Evolutionary conservation across 2,888 invertebrate species (phyloP).

Genomic region (Mycalesis mineus): DNA sequence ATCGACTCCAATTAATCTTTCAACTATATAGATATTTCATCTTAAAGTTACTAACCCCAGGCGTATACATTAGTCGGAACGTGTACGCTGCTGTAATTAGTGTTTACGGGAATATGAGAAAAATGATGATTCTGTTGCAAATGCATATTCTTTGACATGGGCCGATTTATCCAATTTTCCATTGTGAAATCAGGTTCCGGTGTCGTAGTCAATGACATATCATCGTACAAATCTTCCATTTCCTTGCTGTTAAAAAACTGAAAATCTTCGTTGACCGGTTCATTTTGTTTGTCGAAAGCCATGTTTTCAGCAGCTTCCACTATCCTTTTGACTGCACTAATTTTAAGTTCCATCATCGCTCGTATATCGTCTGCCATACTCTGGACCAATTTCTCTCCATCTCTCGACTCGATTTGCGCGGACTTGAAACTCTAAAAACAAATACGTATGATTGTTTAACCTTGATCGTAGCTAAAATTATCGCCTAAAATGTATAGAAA

Average conservation of each 20-base stretch:
- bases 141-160: slow-evolving; percentile 80
- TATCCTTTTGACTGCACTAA: slow-evolving; percentile 91
- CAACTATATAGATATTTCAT: too few species aligned
- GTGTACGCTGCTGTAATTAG: slow-evolving; percentile 91
- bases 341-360: slow-evolving; percentile 92
- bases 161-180: slow-evolving; percentile 74
- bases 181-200: slow-evolving; percentile 75
- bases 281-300: slow-evolving; percentile 79
- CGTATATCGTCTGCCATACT: slow-evolving; percentile 91
- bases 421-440: slow-evolving; percentile 85
- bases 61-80: slow-evolving; percentile 98
- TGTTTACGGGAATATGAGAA: slow-evolving; percentile 86
- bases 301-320: slow-evolving; percentile 93
- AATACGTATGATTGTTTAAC: slow-evolving; percentile 11
- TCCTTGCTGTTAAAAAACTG: slow-evolving; percentile 85
- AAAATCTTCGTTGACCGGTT: slow-evolving; percentile 79
- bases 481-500: slow-evolving; percentile 1
- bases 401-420: slow-evolving; percentile 84
- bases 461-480: slow-evolving; percentile 2
- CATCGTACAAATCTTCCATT: slow-evolving; percentile 78
- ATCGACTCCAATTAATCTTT: too few species aligned
- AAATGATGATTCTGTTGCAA: slow-evolving; percentile 85
- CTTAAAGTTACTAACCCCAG: slow-evolving; percentile 81
- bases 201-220: slow-evolving; percentile 66
- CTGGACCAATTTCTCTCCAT: slow-evolving; percentile 87